Evolutionary conservation across 2,113 vertebrate genomes (phyloP).

Genomic region (Morone saxatilis): DNA sequence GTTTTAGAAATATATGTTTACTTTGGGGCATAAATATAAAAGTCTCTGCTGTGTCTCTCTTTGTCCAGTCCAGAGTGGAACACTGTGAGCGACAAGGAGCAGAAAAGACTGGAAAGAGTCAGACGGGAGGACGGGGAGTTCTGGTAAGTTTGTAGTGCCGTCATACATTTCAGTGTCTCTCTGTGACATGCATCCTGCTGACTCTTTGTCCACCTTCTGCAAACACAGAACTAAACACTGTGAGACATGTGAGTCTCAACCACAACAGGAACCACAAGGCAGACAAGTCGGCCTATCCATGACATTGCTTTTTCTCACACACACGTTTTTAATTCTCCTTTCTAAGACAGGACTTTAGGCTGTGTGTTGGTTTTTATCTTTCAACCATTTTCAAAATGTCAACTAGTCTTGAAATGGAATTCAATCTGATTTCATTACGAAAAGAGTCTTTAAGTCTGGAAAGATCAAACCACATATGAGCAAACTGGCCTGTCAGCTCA

Average conservation of each 20-base stretch:
- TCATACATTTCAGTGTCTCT: not conserved
- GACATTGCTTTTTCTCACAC: not conserved
- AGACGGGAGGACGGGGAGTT: slow-evolving; percentile 74
- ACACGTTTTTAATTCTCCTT: not conserved
- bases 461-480: not conserved
- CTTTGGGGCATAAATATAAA: not conserved
- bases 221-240: not conserved
- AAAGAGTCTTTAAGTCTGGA: not conserved
- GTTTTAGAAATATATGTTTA: not conserved
- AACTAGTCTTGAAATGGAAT: not conserved
- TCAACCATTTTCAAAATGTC: not conserved
- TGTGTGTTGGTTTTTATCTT: too few relatives aligned
- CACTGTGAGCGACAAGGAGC: slow-evolving; percentile 61
- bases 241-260: not conserved
- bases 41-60: not conserved
- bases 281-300: not conserved
- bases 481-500: not conserved
- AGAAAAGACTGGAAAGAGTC: slow-evolving; percentile 64
- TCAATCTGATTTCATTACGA: not conserved
- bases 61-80: slow-evolving; percentile 70
- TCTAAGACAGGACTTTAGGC: not conserved
- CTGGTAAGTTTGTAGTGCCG: slow-evolving; percentile 65
- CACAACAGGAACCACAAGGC: not conserved
- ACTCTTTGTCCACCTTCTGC: not conserved
- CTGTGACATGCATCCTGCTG: not conserved